Evolutionary conservation across 92 coral and sea anemone genomes (phyloP), one percentile per base, ranked within the genome.

Genomic region (Anthopleura xanthogrammica): DNA sequence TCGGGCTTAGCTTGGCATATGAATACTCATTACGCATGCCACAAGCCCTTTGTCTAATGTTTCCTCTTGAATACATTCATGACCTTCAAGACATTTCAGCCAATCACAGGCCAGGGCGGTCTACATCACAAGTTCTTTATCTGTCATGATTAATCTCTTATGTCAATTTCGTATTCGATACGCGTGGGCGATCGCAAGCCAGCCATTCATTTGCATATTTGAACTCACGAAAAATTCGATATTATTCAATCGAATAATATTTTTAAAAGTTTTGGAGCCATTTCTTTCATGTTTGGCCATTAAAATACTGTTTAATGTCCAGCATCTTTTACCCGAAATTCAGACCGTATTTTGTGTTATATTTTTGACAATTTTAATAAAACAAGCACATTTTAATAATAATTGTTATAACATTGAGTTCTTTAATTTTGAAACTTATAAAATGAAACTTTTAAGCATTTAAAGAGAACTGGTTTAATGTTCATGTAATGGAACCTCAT

Each of bases 1-100:
- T 92, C 80, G 78, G 91, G 90, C 90, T 83, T 88, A 75, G 68
- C 88, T 83, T 86, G 93, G 80, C 91, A 87, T 46, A 46, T 91
- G 90, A 84, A 64, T 77, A 39, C 90, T 56, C 86, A 94, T 79
- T 83, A 92, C 92, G 98, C 98, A 92, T 93, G 94, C 92, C 96
- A 81, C 48, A 89, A 85, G 80, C 83, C 91, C 85, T 91, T 91
- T 91, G 94, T 93, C 91, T 91, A 81, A 84, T 68, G 74, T 68
- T 68, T 24, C 74, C 74, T 68, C 74, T 68, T 68, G 74, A 16
- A 41, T 66, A 52, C 42, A 77, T 40, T 46, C n/a, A 81, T 70
- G 84, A 81, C 84, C 84, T 70, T 70, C 65, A 80, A 68, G 39
- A 8, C 9, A 40, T 50, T 36, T 85, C 72, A 85, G 75, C 93